Evolutionary conservation across 2,888 invertebrate genomes (phyloP).

Genomic region (Furcula furcula): DNA sequence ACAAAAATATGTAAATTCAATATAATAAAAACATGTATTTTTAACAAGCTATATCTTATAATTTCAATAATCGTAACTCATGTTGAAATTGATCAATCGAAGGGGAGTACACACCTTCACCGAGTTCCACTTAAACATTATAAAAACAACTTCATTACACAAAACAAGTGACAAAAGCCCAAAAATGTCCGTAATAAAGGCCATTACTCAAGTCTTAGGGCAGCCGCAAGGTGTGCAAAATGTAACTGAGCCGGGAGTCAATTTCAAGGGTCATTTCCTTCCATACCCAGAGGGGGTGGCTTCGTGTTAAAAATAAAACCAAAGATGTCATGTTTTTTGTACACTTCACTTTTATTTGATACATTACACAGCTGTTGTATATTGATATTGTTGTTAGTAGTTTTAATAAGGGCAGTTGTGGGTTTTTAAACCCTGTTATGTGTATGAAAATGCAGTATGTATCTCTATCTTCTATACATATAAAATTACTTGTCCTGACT

Average conservation of each 20-base stretch:
- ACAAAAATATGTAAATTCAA: too few species aligned
- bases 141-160: constrained; percentile 41
- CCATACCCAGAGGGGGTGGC: constrained; percentile 52
- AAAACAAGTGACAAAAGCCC: constrained; percentile 58
- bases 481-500: too few species aligned
- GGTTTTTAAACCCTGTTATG: too few species aligned
- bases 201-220: constrained; percentile 63
- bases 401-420: too few species aligned
- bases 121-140: constrained; percentile 21
- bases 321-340: constrained; percentile 38
- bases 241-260: constrained; percentile 60
- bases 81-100: neutral
- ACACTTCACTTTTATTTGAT: constrained; percentile 21
- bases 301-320: constrained; percentile 52
- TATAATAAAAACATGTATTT: too few species aligned
- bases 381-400: constrained; percentile 26
- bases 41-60: too few species aligned
- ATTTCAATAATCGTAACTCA: too few species aligned
- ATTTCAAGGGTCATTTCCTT: constrained; percentile 78
- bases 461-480: too few species aligned
- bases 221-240: constrained; percentile 66
- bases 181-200: constrained; percentile 60
- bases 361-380: constrained; percentile 50
- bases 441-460: too few species aligned
- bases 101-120: neutral